Percentiles rank a stretch among this genome's conserved stretches.
phyloP scores from a whole-genome alignment of 2,888 invertebrate species.

The Pseudolycoriella hygida region DNA sequence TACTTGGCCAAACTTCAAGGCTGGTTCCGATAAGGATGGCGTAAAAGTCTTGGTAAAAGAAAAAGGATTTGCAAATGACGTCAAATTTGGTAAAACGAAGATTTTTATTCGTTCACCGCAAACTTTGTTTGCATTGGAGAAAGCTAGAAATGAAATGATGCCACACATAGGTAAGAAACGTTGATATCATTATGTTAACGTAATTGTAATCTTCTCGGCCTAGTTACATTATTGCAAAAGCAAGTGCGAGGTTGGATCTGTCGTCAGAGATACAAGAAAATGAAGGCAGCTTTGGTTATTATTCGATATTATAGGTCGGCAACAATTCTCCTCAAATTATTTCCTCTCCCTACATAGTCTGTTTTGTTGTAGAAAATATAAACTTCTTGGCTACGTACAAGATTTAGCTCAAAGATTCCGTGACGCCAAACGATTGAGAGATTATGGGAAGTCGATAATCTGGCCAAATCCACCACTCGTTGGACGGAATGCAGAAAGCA shows the following conservation, averaged over 20 bases:
- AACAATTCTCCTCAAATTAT: constrained; percentile 1
- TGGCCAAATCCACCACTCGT: constrained; percentile 73
- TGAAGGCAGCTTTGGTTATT: constrained; percentile 72
- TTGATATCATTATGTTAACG: too few species aligned
- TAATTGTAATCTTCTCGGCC: too few species aligned
- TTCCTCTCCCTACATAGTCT: not conserved
- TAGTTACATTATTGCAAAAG: constrained; percentile 81
- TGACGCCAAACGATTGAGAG: constrained; percentile 43
- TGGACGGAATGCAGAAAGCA: constrained; percentile 40
- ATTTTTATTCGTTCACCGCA: constrained; percentile 84
- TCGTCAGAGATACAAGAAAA: constrained; percentile 60
- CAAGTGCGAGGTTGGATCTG: constrained; percentile 76
- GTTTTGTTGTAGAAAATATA: constrained; percentile 37
- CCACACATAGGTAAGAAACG: constrained; percentile 56
- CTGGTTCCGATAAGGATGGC: constrained; percentile 61
- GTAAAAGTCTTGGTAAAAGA: constrained; percentile 71
- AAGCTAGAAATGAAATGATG: constrained; percentile 67
- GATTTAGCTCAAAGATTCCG: constrained; percentile 44
- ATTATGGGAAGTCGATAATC: constrained; percentile 55
- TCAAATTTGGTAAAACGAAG: constrained; percentile 90
- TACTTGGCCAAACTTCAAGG: constrained; percentile 93
- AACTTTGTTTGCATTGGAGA: constrained; percentile 80
- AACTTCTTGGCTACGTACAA: constrained; percentile 51
- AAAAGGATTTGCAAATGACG: constrained; percentile 58
- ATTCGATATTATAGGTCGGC: constrained; percentile 54